Percentiles rank a stretch among this genome's conserved stretches.
Evolutionary conservation across 2,113 vertebrate genomes (phyloP).

Genomic region (Todiramphus chloris): DNA sequence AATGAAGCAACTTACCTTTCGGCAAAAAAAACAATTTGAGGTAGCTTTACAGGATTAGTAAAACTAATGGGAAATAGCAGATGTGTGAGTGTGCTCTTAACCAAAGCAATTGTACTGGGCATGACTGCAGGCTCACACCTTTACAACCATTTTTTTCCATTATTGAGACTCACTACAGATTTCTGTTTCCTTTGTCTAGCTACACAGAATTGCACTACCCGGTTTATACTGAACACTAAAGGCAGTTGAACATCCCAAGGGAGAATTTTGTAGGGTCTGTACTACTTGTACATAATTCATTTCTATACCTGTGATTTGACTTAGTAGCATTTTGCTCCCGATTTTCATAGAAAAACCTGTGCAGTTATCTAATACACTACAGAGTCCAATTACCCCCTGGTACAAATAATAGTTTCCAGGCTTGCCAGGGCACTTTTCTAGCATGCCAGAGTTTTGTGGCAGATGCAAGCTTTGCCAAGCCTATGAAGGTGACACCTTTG

Average conservation of each 20-base stretch:
- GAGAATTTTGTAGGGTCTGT: neutral
- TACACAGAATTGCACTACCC: neutral
- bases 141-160: neutral
- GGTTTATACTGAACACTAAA: neutral
- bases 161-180: neutral
- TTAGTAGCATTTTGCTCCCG: neutral
- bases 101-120: neutral
- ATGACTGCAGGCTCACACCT: neutral
- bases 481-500: fast-evolving
- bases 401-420: neutral
- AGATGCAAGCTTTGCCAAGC: neutral
- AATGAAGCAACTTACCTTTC: conserved; percentile 10
- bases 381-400: neutral
- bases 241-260: neutral
- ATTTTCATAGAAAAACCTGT: neutral
- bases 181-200: neutral
- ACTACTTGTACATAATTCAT: neutral
- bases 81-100: neutral
- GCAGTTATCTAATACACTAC: neutral
- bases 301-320: neutral
- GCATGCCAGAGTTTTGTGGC: neutral
- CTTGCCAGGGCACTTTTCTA: neutral
- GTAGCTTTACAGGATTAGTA: neutral
- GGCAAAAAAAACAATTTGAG: neutral
- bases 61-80: neutral